Evolutionary conservation across 2,888 invertebrate species (phyloP), one percentile per base, ranked within the genome.

Genomic region (Idaea biselata): DNA sequence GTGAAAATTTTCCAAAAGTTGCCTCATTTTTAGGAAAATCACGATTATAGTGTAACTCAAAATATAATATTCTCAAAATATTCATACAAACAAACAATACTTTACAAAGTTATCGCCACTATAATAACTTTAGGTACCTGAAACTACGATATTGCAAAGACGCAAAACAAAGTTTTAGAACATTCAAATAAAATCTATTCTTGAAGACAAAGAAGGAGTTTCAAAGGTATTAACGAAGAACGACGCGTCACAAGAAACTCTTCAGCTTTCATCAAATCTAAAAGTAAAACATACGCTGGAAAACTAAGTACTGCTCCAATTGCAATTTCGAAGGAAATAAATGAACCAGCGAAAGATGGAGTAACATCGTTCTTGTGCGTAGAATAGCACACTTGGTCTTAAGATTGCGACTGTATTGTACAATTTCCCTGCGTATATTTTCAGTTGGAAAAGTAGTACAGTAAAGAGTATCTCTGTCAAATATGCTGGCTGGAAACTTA

Each of bases 231-330:
- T 44, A 11, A 44, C 8, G 44, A 44, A 44, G 44, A 8, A 44
- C 44, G 14, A 44, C 8, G 44, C 14, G 14, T 44, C 44, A 44
- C 44, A 44, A 8, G 44, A 44, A 44, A 44, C 44, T 8, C 44
- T 44, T 44, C 44, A 44, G 44, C 44, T 44, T 44, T 44, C 44
- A 44, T 44, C 44, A 44, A 44, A 44, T 44, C 44, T 44, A 44
- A 44, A 44, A 44, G 44, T 44, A 44, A 44, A 44, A 44, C 44
- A 44, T 44, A 44, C 44, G 8, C 44, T 14, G 3, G 3, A 44
- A 44, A 44, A 44, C 14, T 3, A 44, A 44, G 44, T 44, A 44
- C 44, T 8, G 32, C 11, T 44, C 14, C 7, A 44, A 14, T 44
- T 44, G 44, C 44, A 44, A 44, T 44, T 44, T 44, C 44, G 11